These are phyloP conservation scores for Chaetodon trifasciatus DNA, from an alignment of 2,797 vertebrate genomes.

Conservation along the genomic window DNA sequence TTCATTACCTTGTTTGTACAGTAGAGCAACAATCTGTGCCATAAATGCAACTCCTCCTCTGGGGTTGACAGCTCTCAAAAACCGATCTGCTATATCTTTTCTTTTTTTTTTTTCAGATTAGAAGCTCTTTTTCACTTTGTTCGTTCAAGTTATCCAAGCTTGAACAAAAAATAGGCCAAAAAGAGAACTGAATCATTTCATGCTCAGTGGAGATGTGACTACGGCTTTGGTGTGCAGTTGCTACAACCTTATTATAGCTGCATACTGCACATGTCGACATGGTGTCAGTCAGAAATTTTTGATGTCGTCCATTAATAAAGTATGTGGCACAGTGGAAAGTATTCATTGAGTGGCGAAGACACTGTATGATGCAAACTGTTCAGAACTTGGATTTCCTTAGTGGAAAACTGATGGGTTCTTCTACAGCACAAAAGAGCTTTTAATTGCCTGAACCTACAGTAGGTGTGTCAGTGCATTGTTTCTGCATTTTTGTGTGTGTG, in stretches of 20 bases:
- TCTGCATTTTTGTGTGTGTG: background rate
- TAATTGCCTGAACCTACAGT: background rate
- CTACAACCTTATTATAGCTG: background rate
- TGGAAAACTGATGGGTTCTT: background rate
- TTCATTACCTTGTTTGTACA: background rate
- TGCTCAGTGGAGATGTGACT: background rate
- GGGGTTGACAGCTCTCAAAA: background rate
- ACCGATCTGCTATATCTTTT: background rate
- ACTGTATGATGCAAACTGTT: background rate
- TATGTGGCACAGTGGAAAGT: conserved; percentile 2
- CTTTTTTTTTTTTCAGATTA: background rate
- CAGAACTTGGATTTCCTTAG: background rate
- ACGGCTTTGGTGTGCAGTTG: background rate
- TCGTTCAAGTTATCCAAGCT: background rate
- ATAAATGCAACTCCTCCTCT: background rate
- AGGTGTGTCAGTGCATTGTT: background rate
- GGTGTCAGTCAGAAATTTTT: background rate
- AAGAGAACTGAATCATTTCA: background rate
- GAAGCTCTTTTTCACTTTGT: background rate
- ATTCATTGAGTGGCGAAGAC: background rate
- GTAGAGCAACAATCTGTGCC: background rate
- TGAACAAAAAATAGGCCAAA: background rate
- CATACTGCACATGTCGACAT: background rate
- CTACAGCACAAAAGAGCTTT: background rate
- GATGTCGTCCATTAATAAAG: background rate